Evolutionary conservation across 1,140 invertebrate genomes (phyloP).

Genomic region (Sitophilus oryzae): DNA sequence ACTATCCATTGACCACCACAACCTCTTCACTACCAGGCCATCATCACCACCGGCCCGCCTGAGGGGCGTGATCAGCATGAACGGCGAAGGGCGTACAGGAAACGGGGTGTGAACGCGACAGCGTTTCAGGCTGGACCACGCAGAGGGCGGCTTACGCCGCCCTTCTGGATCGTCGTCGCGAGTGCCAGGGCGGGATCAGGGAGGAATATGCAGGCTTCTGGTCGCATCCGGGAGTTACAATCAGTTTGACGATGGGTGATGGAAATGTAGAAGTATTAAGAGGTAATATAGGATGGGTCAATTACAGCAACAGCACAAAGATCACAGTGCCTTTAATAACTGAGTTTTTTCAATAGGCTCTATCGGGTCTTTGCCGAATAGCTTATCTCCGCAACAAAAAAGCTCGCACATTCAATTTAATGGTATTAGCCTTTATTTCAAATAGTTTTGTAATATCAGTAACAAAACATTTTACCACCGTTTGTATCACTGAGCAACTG

Average conservation of each 20-base stretch:
- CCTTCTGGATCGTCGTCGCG: conserved; percentile 17
- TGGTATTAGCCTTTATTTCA: no score
- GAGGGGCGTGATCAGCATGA: conserved; percentile 16
- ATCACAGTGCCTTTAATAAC: no score
- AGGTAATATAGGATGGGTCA: no score
- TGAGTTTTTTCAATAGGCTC: no score
- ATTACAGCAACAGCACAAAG: no score
- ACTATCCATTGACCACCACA: conserved; percentile 43
- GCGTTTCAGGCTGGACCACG: conserved; percentile 48
- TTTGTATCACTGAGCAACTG: no score
- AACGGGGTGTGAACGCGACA: conserved; percentile 22
- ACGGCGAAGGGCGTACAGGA: conserved; percentile 27
- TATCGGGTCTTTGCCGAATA: no score
- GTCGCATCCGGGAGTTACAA: conserved; percentile 62
- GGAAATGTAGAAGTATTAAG: conserved; percentile 56
- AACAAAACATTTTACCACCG: no score
- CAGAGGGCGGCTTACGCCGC: conserved; percentile 34
- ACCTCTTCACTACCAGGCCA: conserved; percentile 39
- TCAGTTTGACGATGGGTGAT: conserved; percentile 60
- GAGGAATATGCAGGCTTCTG: conserved; percentile 59
- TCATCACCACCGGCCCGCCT: conserved; percentile 21
- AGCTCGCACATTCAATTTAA: no score
- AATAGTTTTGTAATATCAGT: no score
- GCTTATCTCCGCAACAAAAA: no score
- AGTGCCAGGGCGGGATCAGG: conserved; percentile 32